These are phyloP conservation scores for Coelinius sp. DNA, from an alignment of 2,888 invertebrate genomes.

Conservation along the genomic window DNA sequence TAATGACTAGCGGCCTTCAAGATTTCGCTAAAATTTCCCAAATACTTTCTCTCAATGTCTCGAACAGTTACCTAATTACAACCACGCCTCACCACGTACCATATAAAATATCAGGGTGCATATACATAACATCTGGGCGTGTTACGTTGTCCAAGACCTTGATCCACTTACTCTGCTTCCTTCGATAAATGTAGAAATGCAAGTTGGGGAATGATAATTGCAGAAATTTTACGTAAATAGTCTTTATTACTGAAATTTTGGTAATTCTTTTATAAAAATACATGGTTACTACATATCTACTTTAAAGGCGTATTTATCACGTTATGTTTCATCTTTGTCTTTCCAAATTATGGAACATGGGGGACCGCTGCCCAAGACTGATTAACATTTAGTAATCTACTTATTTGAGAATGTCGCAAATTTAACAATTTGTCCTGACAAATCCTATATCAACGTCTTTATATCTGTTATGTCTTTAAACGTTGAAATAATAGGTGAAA, in stretches of 20 bases:
- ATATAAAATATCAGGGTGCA: constrained; percentile 12
- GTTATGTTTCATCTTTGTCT: neutral
- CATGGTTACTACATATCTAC: neutral
- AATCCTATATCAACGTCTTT: neutral
- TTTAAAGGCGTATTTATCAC: constrained; percentile 12
- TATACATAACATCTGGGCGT: constrained; percentile 30
- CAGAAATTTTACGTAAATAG: neutral
- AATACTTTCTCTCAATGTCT: constrained; percentile 31
- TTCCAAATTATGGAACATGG: neutral
- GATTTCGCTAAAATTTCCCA: neutral
- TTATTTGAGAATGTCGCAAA: neutral
- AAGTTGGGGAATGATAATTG: neutral
- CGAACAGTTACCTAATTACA: constrained; percentile 39
- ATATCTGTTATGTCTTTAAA: neutral
- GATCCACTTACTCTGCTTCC: constrained; percentile 36
- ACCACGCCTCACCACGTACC: constrained; percentile 33
- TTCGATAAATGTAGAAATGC: neutral
- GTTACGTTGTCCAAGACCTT: constrained; percentile 34
- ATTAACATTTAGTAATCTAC: neutral
- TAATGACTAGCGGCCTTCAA: constrained; percentile 26
- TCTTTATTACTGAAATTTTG: neutral
- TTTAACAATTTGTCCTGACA: no score
- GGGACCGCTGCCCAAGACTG: neutral
- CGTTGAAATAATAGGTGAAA: neutral
- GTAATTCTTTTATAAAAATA: constrained; percentile 12